These are phyloP conservation scores for Cinclus mexicanus DNA, from an alignment of 2,113 vertebrate species.

Conservation along the genomic window DNA sequence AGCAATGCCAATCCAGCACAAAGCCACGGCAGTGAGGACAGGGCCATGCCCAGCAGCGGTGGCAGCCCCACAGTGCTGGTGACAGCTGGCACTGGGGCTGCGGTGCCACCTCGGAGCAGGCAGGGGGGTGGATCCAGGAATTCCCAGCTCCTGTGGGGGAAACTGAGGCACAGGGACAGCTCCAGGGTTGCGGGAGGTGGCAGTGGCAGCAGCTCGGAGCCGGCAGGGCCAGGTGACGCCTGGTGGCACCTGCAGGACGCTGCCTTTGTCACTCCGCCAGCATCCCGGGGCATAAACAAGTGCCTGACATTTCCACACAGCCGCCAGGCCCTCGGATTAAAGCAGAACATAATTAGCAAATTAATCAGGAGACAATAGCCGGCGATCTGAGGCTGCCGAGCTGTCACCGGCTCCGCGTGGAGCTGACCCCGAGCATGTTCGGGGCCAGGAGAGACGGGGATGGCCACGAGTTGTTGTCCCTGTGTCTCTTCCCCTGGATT, in stretches of 20 bases:
- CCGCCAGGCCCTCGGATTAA: slow-evolving; percentile 35
- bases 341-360: slow-evolving; percentile 64
- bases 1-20: background rate
- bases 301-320: background rate
- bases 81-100: background rate
- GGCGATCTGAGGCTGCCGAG: background rate
- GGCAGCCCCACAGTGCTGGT: background rate
- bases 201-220: background rate
- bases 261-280: slow-evolving; percentile 15
- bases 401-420: background rate
- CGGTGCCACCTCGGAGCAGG: accelerated
- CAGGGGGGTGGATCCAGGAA: background rate
- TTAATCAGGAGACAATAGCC: slow-evolving; percentile 58
- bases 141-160: background rate
- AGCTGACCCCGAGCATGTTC: background rate
- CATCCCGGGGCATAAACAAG: slow-evolving; percentile 21
- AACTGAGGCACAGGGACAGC: background rate
- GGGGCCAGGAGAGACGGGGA: background rate
- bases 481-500: accelerated
- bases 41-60: accelerated
- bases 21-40: accelerated
- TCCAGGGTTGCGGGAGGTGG: background rate
- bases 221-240: background rate
- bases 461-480: accelerated
- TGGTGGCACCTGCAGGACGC: background rate